These are phyloP conservation scores for Macrotus californicus DNA, from an alignment of 2,113 vertebrate genomes.

Conservation along the genomic window DNA sequence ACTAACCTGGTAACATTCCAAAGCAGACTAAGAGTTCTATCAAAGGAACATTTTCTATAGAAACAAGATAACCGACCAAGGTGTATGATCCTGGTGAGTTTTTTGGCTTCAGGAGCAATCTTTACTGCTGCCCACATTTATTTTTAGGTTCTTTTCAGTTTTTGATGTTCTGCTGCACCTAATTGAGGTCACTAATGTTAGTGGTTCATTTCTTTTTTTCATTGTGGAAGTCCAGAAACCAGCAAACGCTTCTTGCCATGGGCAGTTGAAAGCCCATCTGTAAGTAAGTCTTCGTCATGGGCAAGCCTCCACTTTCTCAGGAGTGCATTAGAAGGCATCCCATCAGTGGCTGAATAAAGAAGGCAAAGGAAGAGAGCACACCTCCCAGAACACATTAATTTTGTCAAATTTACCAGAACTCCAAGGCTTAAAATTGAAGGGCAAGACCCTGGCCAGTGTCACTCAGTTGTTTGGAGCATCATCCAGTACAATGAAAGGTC, in stretches of 20 bases:
- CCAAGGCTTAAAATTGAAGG: not conserved
- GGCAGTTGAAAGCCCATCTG: not conserved
- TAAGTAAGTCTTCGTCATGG: not conserved
- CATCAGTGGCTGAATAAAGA: not conserved
- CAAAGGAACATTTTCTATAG: not conserved
- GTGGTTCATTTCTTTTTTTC: not conserved
- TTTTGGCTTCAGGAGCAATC: not conserved
- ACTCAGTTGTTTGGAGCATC: too few relatives aligned
- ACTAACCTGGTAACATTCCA: not conserved
- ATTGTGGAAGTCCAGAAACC: not conserved
- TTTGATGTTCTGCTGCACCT: not conserved
- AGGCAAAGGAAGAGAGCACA: not conserved
- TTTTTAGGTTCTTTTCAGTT: not conserved
- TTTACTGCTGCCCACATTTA: not conserved
- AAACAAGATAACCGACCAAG: not conserved
- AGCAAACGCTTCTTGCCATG: not conserved
- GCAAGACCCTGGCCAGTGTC: too few relatives aligned
- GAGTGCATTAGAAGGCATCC: too few relatives aligned
- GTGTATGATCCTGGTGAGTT: not conserved
- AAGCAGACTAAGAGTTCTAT: not conserved
- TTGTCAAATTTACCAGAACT: not conserved
- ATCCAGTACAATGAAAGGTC: too few relatives aligned
- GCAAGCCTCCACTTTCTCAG: not conserved
- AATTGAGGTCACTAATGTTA: not conserved
- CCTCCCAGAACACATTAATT: not conserved